phyloP scores from a whole-genome alignment of 2,113 vertebrate genomes.

The Neogobius melanostomus region DNA sequence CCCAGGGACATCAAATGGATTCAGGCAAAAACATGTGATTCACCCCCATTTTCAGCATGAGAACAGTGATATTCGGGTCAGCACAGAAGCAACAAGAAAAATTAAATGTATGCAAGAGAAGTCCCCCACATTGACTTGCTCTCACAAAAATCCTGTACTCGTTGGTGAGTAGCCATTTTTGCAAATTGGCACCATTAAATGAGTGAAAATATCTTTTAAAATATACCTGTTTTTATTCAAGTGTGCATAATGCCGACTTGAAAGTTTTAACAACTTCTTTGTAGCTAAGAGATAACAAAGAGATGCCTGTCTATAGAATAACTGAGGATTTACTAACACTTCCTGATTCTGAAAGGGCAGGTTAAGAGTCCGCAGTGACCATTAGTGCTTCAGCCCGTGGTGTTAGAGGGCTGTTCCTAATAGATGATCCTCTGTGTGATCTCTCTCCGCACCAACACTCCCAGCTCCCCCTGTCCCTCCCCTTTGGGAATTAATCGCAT shows the following conservation, averaged over 20 bases:
- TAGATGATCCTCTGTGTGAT: constrained; percentile 60
- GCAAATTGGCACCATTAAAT: background rate
- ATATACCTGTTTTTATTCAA: background rate
- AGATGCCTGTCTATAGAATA: background rate
- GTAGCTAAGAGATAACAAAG: constrained; percentile 1
- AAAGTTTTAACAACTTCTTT: background rate
- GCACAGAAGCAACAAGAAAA: constrained; percentile 20
- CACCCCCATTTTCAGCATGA: constrained; percentile 12
- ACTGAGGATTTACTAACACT: background rate
- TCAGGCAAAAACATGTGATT: constrained; percentile 47
- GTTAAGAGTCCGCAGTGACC: constrained; percentile 43
- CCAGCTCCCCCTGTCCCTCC: constrained; percentile 20
- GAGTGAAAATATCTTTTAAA: background rate
- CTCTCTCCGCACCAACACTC: constrained; percentile 66
- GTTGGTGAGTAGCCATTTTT: background rate
- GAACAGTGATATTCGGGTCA: constrained; percentile 40
- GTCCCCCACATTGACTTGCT: background rate
- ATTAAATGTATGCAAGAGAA: background rate
- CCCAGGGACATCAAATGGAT: constrained; percentile 60
- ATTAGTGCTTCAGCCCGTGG: constrained; percentile 32
- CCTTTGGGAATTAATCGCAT: constrained; percentile 61
- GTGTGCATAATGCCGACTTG: background rate
- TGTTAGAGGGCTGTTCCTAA: constrained; percentile 25
- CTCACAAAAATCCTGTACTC: background rate
- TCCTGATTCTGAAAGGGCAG: constrained; percentile 44